phyloP scores from a whole-genome alignment of 1,140 invertebrate species.

The Bicyclus anynana region DNA sequence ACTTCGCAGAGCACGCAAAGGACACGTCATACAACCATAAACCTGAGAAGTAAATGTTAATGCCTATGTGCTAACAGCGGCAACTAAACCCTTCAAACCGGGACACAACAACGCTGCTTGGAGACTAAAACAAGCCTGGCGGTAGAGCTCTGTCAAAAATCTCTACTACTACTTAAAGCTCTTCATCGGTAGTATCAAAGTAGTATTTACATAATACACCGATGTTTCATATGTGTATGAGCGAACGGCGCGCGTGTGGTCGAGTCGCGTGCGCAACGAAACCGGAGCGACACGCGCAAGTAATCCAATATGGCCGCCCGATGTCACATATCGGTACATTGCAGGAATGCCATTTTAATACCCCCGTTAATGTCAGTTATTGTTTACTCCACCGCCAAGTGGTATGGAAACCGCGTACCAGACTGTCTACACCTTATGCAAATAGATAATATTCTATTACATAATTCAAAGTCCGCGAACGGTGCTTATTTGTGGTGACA shows the following conservation, averaged over 20 bases:
- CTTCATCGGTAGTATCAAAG: too few species aligned
- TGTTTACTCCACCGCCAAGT: conserved; percentile 58
- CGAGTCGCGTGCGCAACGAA: conserved; percentile 71
- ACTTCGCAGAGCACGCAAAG: too few species aligned
- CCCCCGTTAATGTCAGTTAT: conserved; percentile 66
- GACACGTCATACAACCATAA: too few species aligned
- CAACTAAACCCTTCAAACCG: too few species aligned
- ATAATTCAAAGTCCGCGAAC: too few species aligned
- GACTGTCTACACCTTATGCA: conserved; percentile 8
- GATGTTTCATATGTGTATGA: not conserved
- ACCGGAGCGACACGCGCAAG: conserved; percentile 71
- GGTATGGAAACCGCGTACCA: conserved; percentile 48
- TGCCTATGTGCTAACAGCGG: too few species aligned
- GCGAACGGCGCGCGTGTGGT: conserved; percentile 66
- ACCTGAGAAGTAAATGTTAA: too few species aligned
- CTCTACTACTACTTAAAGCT: too few species aligned
- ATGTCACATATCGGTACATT: conserved; percentile 66
- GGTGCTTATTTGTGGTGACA: too few species aligned
- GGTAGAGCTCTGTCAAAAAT: too few species aligned
- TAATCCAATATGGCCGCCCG: conserved; percentile 70
- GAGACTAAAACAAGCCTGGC: too few species aligned
- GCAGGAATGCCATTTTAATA: conserved; percentile 74
- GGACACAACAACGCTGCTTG: too few species aligned
- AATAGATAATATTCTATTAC: not conserved
- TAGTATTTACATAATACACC: not conserved